Base-by-base conservation (phyloP, 2,888 invertebrate genomes). In the Taphrorychus bicolor region DNA sequence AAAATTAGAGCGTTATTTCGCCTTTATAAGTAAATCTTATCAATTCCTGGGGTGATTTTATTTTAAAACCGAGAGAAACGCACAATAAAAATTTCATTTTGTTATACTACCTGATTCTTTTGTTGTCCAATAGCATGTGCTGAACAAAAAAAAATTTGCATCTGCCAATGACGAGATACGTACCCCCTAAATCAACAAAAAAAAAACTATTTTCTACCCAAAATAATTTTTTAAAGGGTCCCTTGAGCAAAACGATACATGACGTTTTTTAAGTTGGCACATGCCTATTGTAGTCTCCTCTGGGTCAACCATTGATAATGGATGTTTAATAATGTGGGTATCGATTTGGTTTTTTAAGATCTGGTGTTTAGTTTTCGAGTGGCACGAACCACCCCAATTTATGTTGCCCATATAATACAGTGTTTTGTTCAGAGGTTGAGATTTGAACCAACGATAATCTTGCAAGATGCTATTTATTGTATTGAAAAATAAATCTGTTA, bases 321-420 rank as follows among this genome's bases (percentile, higher is more conserved):
- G 63, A 57, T 63, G 57, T 63, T 48, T 63, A 63, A 63, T 63
- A 63, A 63, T 57, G 57, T 53, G 42, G 58, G 51, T 53, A 58
- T 58, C 58, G 24, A 42, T 59, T 64, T 64, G 51, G 64, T 72
- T 73, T 74, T 74, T 74, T 73, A 73, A 72, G 72, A 72, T 69
- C 71, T 64, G 70, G 58, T 65, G 74, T n/a, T n/a, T n/a, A n/a
- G 66, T 72, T 73, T 72, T 74, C 60, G 66, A 73, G 74, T 74
- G 73, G 73, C 74, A 74, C 73, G 61, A 71, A 59, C 61, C 67
- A 67, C 67, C 67, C 67, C 52, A 58, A 52, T 57, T 57, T 53
- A 48, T 53, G 14, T 56, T 49, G 56, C 56, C 51, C 56, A 45
- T 57, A 32, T 32, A 32, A 7, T 32, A 2, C 32, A 11, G 1